Evolutionary conservation across 1,140 invertebrate species (phyloP).

Genomic region (Sycophila sp.): DNA sequence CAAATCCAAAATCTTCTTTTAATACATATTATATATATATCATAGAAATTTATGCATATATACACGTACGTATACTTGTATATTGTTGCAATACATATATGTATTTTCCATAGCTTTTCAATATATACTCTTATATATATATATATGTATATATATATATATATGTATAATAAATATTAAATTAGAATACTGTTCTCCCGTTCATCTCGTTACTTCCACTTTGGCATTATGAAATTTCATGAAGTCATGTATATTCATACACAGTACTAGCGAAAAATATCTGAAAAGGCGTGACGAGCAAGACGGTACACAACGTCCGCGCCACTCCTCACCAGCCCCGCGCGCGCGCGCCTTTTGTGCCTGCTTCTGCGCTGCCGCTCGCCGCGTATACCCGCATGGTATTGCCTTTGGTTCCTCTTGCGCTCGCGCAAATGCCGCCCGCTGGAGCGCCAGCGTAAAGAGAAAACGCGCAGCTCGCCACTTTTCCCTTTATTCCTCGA

Average conservation of each 20-base stretch:
- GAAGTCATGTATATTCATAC: constrained; percentile 62
- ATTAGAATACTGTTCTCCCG: constrained; percentile 28
- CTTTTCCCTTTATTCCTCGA: not conserved
- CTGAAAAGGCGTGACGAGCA: constrained; percentile 53
- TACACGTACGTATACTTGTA: constrained; percentile 48
- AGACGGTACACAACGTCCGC: constrained; percentile 46
- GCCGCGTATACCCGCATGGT: too few species aligned
- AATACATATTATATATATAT: constrained; percentile 10
- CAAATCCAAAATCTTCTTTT: constrained; percentile 2
- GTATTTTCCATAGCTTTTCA: not conserved
- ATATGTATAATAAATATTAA: not conserved
- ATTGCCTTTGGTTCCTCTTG: not conserved
- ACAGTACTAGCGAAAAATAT: constrained; percentile 52
- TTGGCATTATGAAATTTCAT: constrained; percentile 75
- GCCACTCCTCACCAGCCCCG: constrained; percentile 14
- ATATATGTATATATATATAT: not conserved
- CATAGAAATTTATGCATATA: constrained; percentile 40
- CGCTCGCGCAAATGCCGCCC: not conserved
- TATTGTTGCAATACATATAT: constrained; percentile 2
- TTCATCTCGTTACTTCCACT: constrained; percentile 12
- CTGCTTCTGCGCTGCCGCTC: too few species aligned
- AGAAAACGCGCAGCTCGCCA: constrained; percentile 11
- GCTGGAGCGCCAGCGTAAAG: not conserved
- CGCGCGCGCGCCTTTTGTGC: not conserved
- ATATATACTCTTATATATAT: not conserved